These are phyloP conservation scores for Lasiommata megera DNA, from an alignment of 2,888 invertebrate genomes.

Conservation along the genomic window DNA sequence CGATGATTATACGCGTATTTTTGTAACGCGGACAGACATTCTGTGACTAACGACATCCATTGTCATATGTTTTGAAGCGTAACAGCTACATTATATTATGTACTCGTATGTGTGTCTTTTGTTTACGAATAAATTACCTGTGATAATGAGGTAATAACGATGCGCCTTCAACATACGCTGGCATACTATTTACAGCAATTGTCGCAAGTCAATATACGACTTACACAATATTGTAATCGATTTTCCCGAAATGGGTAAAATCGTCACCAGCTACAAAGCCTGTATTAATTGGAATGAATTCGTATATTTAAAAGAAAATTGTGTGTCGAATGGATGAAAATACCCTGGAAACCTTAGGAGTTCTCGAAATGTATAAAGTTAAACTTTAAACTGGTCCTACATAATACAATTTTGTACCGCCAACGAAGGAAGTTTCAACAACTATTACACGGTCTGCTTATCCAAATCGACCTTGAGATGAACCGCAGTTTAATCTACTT, in stretches of 20 bases:
- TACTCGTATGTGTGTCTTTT: background rate
- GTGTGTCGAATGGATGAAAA: background rate
- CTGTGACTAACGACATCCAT: constrained; percentile 31
- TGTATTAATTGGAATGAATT: background rate
- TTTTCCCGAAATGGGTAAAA: background rate
- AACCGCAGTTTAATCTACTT: constrained; percentile 56
- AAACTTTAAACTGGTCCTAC: background rate
- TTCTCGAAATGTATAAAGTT: background rate
- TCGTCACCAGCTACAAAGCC: too few relatives aligned
- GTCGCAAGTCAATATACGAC: background rate
- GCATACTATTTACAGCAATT: background rate
- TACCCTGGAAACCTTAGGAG: background rate
- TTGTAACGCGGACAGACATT: constrained; percentile 28
- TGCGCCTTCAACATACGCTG: background rate
- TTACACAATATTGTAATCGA: background rate
- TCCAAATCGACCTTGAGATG: constrained; percentile 63
- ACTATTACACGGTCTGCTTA: constrained; percentile 45
- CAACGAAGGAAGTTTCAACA: constrained; percentile 10
- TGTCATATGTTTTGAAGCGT: constrained; percentile 20
- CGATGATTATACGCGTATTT: constrained; percentile 34
- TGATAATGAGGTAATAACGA: constrained; percentile 11
- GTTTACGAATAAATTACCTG: constrained; percentile 13
- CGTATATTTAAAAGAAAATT: background rate
- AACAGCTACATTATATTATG: too few relatives aligned
- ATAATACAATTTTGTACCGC: background rate